phyloP scores from a whole-genome alignment of 2,888 invertebrate species.

The Drosophila mulleri region DNA sequence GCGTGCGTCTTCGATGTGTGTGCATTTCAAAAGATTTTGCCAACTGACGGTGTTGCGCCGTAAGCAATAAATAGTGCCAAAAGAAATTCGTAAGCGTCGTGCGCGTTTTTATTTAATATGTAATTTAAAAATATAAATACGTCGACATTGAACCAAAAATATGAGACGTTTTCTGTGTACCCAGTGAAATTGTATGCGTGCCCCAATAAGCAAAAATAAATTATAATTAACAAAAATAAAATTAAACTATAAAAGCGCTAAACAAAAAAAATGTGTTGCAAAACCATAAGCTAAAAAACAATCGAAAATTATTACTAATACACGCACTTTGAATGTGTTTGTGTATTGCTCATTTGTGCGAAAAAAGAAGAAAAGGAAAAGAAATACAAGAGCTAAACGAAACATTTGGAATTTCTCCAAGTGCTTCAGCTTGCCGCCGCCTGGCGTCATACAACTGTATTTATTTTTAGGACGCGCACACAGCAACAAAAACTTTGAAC shows the following conservation, averaged over 20 bases:
- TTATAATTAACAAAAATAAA: slow-evolving; percentile 25
- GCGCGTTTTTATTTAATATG: slow-evolving; percentile 31
- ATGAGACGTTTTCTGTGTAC: slow-evolving; percentile 18
- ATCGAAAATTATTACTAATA: slow-evolving; percentile 51
- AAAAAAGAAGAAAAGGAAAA: slow-evolving; percentile 30
- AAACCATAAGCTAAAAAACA: slow-evolving; percentile 38
- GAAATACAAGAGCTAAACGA: slow-evolving; percentile 43
- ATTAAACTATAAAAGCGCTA: slow-evolving; percentile 5
- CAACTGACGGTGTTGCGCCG: slow-evolving; percentile 42
- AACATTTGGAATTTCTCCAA: slow-evolving; percentile 74
- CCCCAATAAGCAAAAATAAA: slow-evolving; percentile 38
- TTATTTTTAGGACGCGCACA: slow-evolving; percentile 72
- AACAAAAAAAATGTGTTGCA: slow-evolving; percentile 29
- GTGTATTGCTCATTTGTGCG: slow-evolving; percentile 42
- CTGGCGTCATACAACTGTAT: slow-evolving; percentile 74
- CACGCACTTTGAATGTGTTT: slow-evolving; percentile 5
- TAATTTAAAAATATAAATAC: slow-evolving; percentile 55
- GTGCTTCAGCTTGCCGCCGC: slow-evolving; percentile 45
- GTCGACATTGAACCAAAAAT: slow-evolving; percentile 51
- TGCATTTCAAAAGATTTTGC: slow-evolving; percentile 51
- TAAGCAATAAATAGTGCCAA: slow-evolving; percentile 55
- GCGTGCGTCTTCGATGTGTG: slow-evolving; percentile 54
- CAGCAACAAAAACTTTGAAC: slow-evolving; percentile 41
- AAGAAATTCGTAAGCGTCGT: slow-evolving; percentile 39
- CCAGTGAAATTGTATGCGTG: slow-evolving; percentile 44